Percentiles rank a stretch among this genome's conserved stretches.
phyloP scores from a whole-genome alignment of 2,888 invertebrate species.

The Bombylius major region DNA sequence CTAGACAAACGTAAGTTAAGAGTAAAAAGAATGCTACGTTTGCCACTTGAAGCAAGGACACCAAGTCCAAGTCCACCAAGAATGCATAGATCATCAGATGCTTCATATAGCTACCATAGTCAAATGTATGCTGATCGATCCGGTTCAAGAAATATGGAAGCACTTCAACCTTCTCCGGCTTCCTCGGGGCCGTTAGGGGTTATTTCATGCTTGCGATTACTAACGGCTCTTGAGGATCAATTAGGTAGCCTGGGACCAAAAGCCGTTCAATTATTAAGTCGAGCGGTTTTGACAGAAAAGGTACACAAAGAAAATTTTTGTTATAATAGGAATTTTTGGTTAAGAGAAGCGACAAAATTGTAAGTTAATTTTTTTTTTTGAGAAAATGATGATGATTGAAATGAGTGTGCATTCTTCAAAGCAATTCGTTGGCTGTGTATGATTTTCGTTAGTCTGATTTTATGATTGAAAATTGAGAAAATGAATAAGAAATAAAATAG shows the following conservation, averaged over 20 bases:
- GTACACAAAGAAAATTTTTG: slow-evolving; percentile 2
- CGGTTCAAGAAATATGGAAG: not conserved
- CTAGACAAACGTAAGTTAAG: slow-evolving; percentile 8
- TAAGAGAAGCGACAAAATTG: not conserved
- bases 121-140: not conserved
- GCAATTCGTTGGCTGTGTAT: too few relatives aligned
- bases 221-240: slow-evolving; percentile 13
- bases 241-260: slow-evolving; percentile 14
- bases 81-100: not conserved
- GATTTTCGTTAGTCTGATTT: too few relatives aligned
- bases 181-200: slow-evolving; percentile 9
- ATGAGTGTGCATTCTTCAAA: too few relatives aligned
- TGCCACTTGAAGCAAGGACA: slow-evolving; percentile 9
- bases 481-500: too few relatives aligned
- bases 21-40: slow-evolving; percentile 7
- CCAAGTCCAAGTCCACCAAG: slow-evolving; percentile 5
- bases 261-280: slow-evolving; percentile 12
- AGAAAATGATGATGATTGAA: too few relatives aligned
- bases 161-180: not conserved
- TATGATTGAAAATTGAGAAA: too few relatives aligned
- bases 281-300: slow-evolving; percentile 12
- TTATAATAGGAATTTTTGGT: not conserved
- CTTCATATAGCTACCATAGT: not conserved
- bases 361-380: too few relatives aligned
- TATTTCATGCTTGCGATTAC: slow-evolving; percentile 10